phyloP scores from a whole-genome alignment of 2,797 vertebrate genomes.

The Taeniopygia guttata region DNA sequence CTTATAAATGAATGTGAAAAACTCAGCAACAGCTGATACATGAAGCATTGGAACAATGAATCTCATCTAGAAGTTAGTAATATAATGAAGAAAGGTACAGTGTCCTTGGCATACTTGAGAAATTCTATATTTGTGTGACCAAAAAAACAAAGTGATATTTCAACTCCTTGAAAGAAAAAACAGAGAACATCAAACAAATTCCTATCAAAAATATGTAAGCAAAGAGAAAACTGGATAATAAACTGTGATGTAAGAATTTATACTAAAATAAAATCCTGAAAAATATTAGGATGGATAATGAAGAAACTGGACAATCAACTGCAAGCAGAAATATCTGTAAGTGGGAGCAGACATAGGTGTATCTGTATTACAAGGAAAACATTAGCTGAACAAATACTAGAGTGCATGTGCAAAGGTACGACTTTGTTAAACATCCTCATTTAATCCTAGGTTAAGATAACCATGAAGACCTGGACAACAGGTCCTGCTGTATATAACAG shows the following conservation, averaged over 20 bases:
- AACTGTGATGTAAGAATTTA: neutral
- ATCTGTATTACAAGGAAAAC: neutral
- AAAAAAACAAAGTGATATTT: neutral
- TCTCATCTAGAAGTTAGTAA: neutral
- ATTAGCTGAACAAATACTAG: neutral
- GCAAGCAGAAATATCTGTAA: neutral
- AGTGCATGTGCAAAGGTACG: fast-evolving
- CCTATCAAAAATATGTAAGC: neutral
- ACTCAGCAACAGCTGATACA: neutral
- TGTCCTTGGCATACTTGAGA: neutral
- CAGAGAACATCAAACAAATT: neutral
- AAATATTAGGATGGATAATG: neutral
- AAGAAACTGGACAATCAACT: neutral
- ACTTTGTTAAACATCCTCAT: neutral
- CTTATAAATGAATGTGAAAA: neutral
- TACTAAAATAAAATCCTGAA: neutral
- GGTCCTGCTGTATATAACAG: neutral
- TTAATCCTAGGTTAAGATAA: neutral
- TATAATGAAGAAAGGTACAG: neutral
- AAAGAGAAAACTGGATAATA: neutral
- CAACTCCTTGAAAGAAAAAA: neutral
- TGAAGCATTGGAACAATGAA: neutral
- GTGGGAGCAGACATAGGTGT: neutral
- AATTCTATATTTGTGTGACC: neutral
- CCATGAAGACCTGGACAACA: neutral